Evolutionary conservation across 2,113 vertebrate genomes (phyloP).

Genomic region (Athene cunicularia): DNA sequence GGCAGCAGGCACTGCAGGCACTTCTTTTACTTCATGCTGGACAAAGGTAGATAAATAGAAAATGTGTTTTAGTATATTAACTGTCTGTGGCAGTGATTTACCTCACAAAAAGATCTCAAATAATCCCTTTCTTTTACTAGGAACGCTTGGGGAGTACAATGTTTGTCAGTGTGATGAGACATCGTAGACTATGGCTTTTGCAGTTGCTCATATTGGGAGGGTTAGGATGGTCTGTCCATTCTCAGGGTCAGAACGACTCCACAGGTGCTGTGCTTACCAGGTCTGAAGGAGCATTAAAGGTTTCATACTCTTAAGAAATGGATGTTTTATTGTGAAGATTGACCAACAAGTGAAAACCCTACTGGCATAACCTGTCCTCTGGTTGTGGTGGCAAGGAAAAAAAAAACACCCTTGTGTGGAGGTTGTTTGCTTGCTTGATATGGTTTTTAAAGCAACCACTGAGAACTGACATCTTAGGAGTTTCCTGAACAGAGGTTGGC

Average conservation of each 20-base stretch:
- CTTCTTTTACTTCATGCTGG: background rate
- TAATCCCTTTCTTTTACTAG: background rate
- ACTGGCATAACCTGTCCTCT: background rate
- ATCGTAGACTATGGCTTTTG: background rate
- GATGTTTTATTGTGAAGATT: background rate
- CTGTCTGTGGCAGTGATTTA: background rate
- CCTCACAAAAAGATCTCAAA: background rate
- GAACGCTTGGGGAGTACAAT: background rate
- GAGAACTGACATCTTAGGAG: background rate
- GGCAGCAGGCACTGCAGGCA: background rate
- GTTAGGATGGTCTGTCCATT: rapidly evolving
- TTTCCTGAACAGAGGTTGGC: background rate
- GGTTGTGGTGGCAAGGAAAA: background rate
- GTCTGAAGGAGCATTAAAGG: background rate
- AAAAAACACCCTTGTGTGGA: background rate
- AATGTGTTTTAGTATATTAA: background rate
- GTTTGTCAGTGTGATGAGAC: background rate
- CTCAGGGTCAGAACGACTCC: rapidly evolving
- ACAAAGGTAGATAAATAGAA: background rate
- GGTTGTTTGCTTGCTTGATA: background rate
- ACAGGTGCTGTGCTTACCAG: background rate
- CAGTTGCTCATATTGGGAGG: background rate
- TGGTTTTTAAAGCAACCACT: background rate
- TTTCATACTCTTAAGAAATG: background rate
- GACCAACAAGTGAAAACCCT: background rate